Base-by-base conservation (phyloP, 2,888 invertebrate genomes). In the Coenonympha arcania region DNA sequence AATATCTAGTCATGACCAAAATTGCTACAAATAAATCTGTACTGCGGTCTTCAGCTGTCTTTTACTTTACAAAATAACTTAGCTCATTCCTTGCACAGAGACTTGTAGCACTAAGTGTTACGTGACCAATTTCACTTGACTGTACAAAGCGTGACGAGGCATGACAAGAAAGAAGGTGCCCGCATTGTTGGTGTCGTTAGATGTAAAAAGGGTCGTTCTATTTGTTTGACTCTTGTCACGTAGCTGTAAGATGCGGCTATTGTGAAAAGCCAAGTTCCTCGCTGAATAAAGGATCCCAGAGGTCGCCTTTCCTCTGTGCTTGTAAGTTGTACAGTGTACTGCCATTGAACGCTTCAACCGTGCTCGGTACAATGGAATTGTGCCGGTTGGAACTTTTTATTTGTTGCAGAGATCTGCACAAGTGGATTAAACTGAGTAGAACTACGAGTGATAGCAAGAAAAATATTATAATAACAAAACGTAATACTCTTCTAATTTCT, bases 211-310 rank as follows among this genome's bases (percentile, higher is more conserved):
- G 45, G 45, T 45, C 45, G 19, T 37, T 18, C 34, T 41, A 43
- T 30, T 37, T 41, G 19, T 31, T 42, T 59, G 55, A 60, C 61
- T 61, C 59, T 56, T 58, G 65, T 73, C 75, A 73, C 74, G 67
- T 74, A 68, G 72, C 62, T 69, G 33, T 43, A 42, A 50, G 52
- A 50, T 44, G 47, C 53, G 51, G 41, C 51, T 46, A 54, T 52
- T 52, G 54, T 51, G 52, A 63, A 63, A 79, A 78, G 79, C 69
- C 76, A 72, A 69, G 71, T 73, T 76, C 66, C 74, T 70, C 66
- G 64, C 57, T 71, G 74, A 73, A 75, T 72, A 66, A 63, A 66
- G 65, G 68, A 55, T 62, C 66, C 60, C 60, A 76, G 80, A 79
- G 81, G 79, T 78, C 75, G 69, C 61, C 59, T 56, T 63, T 63